phyloP scores from a whole-genome alignment of 2,113 vertebrate genomes.

The Oryzias woworae region DNA sequence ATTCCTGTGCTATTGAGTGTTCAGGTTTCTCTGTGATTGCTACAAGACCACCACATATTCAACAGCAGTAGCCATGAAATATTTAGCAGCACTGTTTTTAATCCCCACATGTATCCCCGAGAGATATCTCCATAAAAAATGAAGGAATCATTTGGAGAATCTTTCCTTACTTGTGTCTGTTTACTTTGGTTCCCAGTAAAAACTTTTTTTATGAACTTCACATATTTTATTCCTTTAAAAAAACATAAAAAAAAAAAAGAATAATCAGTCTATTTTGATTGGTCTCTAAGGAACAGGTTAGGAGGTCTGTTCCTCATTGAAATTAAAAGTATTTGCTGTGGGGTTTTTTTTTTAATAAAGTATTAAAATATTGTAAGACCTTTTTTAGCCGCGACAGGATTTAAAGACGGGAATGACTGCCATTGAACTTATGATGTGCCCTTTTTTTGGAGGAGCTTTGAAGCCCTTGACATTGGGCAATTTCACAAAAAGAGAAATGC shows the following conservation, averaged over 20 bases:
- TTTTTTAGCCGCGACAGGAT: constrained; percentile 28
- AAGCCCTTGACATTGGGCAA: background rate
- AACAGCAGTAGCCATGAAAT: constrained; percentile 54
- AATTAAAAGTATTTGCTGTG: constrained; percentile 28
- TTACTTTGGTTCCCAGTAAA: constrained; percentile 48
- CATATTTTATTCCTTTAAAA: constrained; percentile 19
- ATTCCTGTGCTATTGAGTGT: constrained; percentile 36
- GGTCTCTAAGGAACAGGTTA: constrained; percentile 49
- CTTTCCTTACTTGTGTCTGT: constrained; percentile 36
- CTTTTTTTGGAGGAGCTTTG: constrained; percentile 19
- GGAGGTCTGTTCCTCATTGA: constrained; percentile 47
- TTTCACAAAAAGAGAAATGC: constrained; percentile 4
- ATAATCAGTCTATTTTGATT: constrained; percentile 65
- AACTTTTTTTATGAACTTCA: constrained; percentile 14
- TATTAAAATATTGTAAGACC: constrained; percentile 32
- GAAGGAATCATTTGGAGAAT: constrained; percentile 56
- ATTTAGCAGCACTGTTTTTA: constrained; percentile 42
- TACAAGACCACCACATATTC: constrained; percentile 50
- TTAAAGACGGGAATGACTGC: constrained; percentile 33
- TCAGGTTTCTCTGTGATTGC: constrained; percentile 30
- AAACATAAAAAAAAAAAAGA: constrained; percentile 54
- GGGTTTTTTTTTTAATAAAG: constrained; percentile 23
- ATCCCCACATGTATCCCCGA: constrained; percentile 41
- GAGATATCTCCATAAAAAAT: constrained; percentile 55
- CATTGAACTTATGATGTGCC: constrained; percentile 16